A percentile compares a stretch with the other conserved stretches of the same genome.
These are phyloP conservation scores for Anorthoa munda DNA, from an alignment of 2,888 invertebrate species.

Conservation along the genomic window DNA sequence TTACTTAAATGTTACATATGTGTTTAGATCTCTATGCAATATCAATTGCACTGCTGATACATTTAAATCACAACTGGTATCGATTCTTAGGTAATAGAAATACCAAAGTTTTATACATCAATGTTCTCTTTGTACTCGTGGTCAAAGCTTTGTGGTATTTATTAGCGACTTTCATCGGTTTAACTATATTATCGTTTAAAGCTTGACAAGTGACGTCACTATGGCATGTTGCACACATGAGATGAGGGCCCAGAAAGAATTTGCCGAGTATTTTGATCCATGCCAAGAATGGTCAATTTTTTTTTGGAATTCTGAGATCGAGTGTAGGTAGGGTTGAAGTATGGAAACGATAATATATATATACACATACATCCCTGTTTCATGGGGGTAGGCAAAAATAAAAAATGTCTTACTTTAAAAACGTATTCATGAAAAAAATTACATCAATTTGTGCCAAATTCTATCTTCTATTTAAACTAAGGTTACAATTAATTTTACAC, in stretches of 20 bases:
- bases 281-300: background rate
- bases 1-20: too few relatives aligned
- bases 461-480: background rate
- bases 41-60: background rate
- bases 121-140: slow-evolving; percentile 55
- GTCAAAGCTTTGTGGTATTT: slow-evolving; percentile 66
- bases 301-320: background rate
- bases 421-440: background rate
- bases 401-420: too few relatives aligned
- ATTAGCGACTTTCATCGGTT: slow-evolving; percentile 48
- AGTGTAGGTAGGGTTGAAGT: too few relatives aligned
- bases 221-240: background rate
- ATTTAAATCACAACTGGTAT: slow-evolving; percentile 11
- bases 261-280: background rate
- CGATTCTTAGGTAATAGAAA: slow-evolving; percentile 29
- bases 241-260: background rate
- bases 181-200: slow-evolving; percentile 39
- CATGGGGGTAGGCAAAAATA: too few relatives aligned
- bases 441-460: background rate
- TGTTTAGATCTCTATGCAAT: background rate
- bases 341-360: too few relatives aligned
- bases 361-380: too few relatives aligned
- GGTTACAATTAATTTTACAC: slow-evolving; percentile 21
- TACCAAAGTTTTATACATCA: slow-evolving; percentile 55
- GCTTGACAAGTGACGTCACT: slow-evolving; percentile 16